phyloP scores from a whole-genome alignment of 2,888 invertebrate species.

The Tridacna crocea region DNA sequence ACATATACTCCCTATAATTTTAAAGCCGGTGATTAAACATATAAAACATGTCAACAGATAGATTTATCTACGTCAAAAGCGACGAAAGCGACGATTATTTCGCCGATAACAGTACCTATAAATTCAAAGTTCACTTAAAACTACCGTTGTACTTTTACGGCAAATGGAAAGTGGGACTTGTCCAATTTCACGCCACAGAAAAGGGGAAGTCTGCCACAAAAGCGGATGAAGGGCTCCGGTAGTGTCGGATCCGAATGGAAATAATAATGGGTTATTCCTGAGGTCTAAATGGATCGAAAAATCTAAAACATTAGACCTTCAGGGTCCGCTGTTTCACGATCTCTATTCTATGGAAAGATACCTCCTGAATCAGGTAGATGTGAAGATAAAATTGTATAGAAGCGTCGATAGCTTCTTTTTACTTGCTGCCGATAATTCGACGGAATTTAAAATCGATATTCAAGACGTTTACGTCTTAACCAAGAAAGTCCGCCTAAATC shows the following conservation, averaged over 20 bases:
- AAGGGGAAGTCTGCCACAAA: slow-evolving; percentile 26
- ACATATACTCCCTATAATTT: slow-evolving; percentile 32
- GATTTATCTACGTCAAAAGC: slow-evolving; percentile 39
- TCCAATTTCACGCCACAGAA: slow-evolving; percentile 36
- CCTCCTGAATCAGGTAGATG: slow-evolving; percentile 26
- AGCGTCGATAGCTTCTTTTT: slow-evolving; percentile 7
- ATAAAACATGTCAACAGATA: slow-evolving; percentile 22
- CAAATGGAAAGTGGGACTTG: slow-evolving; percentile 33
- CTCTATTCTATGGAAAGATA: slow-evolving; percentile 20
- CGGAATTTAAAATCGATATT: slow-evolving; percentile 26
- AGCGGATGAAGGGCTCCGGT: slow-evolving; percentile 25
- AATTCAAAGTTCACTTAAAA: slow-evolving; percentile 35
- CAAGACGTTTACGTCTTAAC: slow-evolving; percentile 39
- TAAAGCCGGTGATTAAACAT: slow-evolving; percentile 34
- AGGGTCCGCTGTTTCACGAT: slow-evolving; percentile 27
- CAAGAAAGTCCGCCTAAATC: slow-evolving; percentile 47
- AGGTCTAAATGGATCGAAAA: slow-evolving; percentile 16
- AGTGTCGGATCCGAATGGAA: slow-evolving; percentile 36
- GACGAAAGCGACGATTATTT: slow-evolving; percentile 35
- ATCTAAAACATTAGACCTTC: background rate
- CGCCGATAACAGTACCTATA: slow-evolving; percentile 17
- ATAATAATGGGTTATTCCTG: slow-evolving; percentile 34
- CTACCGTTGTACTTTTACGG: slow-evolving; percentile 31
- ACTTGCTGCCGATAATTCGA: background rate
- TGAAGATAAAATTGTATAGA: slow-evolving; percentile 25